These are phyloP conservation scores for Sialis lutaria DNA, from an alignment of 2,888 invertebrate species.

Conservation along the genomic window DNA sequence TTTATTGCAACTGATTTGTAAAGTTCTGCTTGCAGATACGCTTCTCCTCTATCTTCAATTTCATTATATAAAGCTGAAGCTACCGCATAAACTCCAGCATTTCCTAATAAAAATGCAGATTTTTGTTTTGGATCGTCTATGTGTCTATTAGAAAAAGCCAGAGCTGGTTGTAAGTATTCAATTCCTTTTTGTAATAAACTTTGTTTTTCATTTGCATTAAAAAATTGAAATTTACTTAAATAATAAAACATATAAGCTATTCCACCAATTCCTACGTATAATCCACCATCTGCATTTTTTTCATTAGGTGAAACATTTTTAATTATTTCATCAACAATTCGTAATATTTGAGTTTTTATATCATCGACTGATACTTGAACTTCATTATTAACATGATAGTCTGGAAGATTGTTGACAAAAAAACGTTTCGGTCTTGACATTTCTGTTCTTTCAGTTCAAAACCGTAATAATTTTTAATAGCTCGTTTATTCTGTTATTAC, in stretches of 20 bases:
- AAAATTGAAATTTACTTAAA: constrained; percentile 36
- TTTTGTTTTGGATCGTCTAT: constrained; percentile 33
- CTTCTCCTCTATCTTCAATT: constrained; percentile 25
- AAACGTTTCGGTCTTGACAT: constrained; percentile 4
- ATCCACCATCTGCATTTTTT: constrained; percentile 33
- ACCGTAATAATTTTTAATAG: neutral
- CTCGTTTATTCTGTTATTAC: too few species aligned
- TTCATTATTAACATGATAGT: constrained; percentile 6
- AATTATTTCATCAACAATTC: constrained; percentile 17
- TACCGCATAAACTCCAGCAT: constrained; percentile 58
- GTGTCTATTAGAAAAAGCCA: constrained; percentile 31
- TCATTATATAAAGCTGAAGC: constrained; percentile 42
- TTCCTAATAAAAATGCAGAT: constrained; percentile 61
- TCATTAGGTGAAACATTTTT: constrained; percentile 19
- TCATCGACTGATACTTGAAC: constrained; percentile 6
- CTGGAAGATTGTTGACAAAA: constrained; percentile 7
- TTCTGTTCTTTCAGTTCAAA: neutral
- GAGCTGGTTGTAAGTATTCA: constrained; percentile 42
- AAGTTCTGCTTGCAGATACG: constrained; percentile 19
- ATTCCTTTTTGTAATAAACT: constrained; percentile 37
- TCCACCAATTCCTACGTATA: constrained; percentile 54
- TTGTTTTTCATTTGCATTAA: constrained; percentile 23
- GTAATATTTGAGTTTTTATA: constrained; percentile 8
- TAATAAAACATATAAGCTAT: constrained; percentile 62
- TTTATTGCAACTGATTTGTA: constrained; percentile 25